These are phyloP conservation scores for Hartigia nigra DNA, from an alignment of 2,888 invertebrate species.

Conservation along the genomic window DNA sequence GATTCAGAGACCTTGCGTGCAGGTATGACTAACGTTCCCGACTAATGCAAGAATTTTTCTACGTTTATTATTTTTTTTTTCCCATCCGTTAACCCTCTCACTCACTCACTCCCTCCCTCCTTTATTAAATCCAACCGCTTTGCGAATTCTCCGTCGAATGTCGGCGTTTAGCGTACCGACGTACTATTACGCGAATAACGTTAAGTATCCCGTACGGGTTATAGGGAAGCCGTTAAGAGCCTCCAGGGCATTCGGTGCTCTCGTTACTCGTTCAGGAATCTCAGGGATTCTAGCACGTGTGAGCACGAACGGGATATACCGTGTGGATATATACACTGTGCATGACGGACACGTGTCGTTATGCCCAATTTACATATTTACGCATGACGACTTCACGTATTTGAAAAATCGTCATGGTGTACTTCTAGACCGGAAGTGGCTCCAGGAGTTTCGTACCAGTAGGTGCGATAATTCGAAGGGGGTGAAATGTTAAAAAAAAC, in stretches of 20 bases:
- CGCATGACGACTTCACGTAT: background rate
- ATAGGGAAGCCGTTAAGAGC: background rate
- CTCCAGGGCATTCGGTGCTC: background rate
- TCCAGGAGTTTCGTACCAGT: background rate
- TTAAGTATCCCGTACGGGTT: background rate
- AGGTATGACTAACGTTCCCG: constrained; percentile 21
- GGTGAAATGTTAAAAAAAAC: background rate
- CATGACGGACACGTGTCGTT: too few relatives aligned
- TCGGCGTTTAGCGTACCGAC: background rate
- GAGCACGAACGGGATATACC: background rate
- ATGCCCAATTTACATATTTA: background rate
- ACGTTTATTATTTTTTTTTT: background rate
- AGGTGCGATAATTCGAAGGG: background rate
- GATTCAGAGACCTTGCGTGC: constrained; percentile 27
- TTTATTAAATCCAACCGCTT: background rate
- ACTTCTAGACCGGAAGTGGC: background rate
- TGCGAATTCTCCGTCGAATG: background rate
- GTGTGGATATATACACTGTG: background rate
- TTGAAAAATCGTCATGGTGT: background rate
- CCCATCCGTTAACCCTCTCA: constrained; percentile 10
- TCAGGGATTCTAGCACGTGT: background rate
- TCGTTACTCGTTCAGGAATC: constrained; percentile 4
- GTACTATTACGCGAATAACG: background rate
- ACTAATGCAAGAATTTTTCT: background rate
- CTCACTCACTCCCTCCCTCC: background rate